Percentiles rank a stretch among this genome's conserved stretches.
These are phyloP conservation scores for Pseudorhombus dupliciocellatus DNA, from an alignment of 2,113 vertebrate species.

Conservation along the genomic window DNA sequence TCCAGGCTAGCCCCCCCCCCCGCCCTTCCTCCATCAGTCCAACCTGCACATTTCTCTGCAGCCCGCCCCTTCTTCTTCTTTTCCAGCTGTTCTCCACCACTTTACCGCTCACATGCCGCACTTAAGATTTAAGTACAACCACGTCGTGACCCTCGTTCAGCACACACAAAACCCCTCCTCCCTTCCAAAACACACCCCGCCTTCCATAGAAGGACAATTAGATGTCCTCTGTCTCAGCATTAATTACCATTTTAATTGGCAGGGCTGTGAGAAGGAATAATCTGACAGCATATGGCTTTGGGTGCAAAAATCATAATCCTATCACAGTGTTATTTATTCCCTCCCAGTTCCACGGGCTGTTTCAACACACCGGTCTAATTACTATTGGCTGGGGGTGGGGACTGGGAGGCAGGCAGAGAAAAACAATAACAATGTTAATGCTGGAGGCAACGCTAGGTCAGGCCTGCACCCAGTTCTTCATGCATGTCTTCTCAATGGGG, in stretches of 20 bases:
- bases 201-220: constrained; percentile 34
- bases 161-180: neutral
- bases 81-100: constrained; percentile 37
- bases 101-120: constrained; percentile 29
- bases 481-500: constrained; percentile 34
- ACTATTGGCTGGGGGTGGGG: constrained; percentile 63
- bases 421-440: constrained; percentile 75
- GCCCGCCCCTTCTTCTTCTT: neutral
- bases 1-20: constrained; percentile 11
- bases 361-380: constrained; percentile 73
- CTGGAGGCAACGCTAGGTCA: constrained; percentile 41
- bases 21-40: neutral
- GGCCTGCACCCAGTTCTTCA: constrained; percentile 31
- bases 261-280: constrained; percentile 70
- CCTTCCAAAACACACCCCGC: constrained; percentile 10
- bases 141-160: constrained; percentile 1
- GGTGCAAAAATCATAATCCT: constrained; percentile 75
- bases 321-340: constrained; percentile 70
- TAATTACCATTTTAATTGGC: constrained; percentile 79
- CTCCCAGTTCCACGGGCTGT: constrained; percentile 55
- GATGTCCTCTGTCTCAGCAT: constrained; percentile 51
- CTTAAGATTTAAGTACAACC: constrained; percentile 30
- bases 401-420: constrained; percentile 25
- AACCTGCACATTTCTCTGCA: constrained; percentile 23
- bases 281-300: constrained; percentile 70